Conservation (phyloP, 2,888 invertebrate genomes). For the Sylvicola fuscatus region DNA sequence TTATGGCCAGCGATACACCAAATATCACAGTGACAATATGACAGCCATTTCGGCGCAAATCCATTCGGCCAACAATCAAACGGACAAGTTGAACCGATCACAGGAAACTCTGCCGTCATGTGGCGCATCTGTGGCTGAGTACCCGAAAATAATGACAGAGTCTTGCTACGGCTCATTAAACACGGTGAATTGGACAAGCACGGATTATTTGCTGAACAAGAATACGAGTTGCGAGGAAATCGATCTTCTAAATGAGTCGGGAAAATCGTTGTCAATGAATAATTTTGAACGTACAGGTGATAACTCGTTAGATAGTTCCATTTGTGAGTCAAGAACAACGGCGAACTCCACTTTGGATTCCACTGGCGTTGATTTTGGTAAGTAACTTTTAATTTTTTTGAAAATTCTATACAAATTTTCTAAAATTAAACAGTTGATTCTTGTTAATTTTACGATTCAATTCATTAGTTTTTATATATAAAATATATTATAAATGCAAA, state of each 20-base stretch:
- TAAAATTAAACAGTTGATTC: no score
- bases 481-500: no score
- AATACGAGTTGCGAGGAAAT: constrained; percentile 1
- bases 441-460: no score
- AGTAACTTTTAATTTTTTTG: no score
- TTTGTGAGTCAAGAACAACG: constrained; percentile 4
- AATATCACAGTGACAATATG: background rate
- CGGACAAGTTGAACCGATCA: constrained; percentile 4
- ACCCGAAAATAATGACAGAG: constrained; percentile 23
- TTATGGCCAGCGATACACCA: constrained; percentile 4
- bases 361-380: background rate
- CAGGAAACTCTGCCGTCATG: constrained; percentile 1
- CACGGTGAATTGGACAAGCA: background rate
- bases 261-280: background rate
- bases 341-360: constrained; percentile 2
- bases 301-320: constrained; percentile 4
- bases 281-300: background rate
- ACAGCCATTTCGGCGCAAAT: constrained; percentile 4
- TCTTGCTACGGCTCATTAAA: constrained; percentile 24
- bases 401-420: no score
- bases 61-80: constrained; percentile 2
- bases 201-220: background rate
- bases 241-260: background rate
- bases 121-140: constrained; percentile 7
- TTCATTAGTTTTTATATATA: no score